Evolutionary conservation across 2,888 invertebrate species (phyloP), one percentile per base, ranked within the genome.

Genomic region (Orgyia antiqua): DNA sequence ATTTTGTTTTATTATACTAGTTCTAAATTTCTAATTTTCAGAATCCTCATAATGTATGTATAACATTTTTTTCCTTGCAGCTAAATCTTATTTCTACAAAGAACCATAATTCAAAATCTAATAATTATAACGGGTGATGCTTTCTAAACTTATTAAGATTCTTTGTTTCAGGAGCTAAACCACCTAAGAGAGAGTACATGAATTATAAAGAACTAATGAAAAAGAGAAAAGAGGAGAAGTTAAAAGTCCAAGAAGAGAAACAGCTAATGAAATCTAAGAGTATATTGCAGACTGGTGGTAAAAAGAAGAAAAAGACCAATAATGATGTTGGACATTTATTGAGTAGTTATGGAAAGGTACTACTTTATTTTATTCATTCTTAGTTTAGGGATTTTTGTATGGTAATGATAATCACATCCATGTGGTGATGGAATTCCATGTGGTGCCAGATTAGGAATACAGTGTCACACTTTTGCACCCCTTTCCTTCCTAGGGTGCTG

Each of bases 161-260:
- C n/a, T n/a, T n/a, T n/a, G n/a, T n/a, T 70, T 1, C 56, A 90
- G 90, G 96, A 27, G 96, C 96, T 1, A 94, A 92, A 71, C 92
- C 94, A 2, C 91, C 91, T 0, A 93, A 91, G 66, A 90, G 88
- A 15, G 79, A 88, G 29, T 89, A 88, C 43, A 75, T 89, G 29
- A 95, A 95, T 68, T 95, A 95, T 59, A 94, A 94, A 70, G 88
- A 89, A 26, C 67, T 95, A 10, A 79, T 90, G 63, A 75, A 84
- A 36, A 89, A 91, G 51, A 89, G 87, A 28, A 89, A 89, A 57
- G 79, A 80, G 21, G 76, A 89, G 21, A 90, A 89, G 45, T 57
- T 79, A 11, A 71, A 74, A 30, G 77, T 83, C 13, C 67, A 70
- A 10, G 75, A 88, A 36, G 77, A 88, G 13, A 78, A 76, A 43